Conservation (phyloP, 2,113 vertebrate species). For the Dermatemys mawii region DNA sequence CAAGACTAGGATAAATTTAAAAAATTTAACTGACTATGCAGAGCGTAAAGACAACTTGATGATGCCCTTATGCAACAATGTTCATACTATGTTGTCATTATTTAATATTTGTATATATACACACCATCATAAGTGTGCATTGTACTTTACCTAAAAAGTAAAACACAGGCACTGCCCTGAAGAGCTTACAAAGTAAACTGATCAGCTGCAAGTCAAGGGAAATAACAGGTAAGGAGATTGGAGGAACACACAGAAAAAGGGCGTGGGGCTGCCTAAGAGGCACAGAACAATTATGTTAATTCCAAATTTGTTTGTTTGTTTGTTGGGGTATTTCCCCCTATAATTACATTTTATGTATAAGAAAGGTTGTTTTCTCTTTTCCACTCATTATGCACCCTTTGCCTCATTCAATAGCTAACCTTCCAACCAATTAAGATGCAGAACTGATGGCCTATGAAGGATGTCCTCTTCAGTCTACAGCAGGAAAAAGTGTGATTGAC, state of each 20-base stretch:
- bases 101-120: background rate
- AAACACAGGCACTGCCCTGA: background rate
- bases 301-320: background rate
- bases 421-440: background rate
- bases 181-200: background rate
- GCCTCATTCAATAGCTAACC: background rate
- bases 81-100: background rate
- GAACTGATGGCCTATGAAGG: background rate
- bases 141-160: background rate
- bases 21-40: background rate
- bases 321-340: background rate
- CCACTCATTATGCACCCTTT: background rate
- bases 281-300: fast-evolving
- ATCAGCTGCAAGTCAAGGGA: background rate
- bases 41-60: background rate
- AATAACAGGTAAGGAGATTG: background rate
- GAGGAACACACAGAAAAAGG: background rate
- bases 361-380: background rate
- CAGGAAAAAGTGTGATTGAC: background rate
- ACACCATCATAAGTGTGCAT: background rate
- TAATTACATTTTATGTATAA: background rate
- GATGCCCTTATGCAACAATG: background rate
- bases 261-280: background rate
- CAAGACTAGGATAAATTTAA: background rate
- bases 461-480: background rate